Percentiles rank a stretch among this genome's conserved stretches.
phyloP scores from a whole-genome alignment of 2,888 invertebrate species.

The Globia sparganii region DNA sequence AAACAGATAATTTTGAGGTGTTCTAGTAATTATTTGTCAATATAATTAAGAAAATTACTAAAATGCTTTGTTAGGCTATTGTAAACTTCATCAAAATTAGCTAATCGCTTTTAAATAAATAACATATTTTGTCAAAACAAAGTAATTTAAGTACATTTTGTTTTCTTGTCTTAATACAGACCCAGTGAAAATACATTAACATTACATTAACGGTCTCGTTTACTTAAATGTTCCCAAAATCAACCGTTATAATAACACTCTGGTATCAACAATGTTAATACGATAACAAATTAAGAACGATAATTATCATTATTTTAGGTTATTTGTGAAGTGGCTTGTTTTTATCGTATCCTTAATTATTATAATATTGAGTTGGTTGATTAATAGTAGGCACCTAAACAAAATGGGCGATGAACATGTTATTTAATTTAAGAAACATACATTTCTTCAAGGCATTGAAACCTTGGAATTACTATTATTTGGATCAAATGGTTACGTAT shows the following conservation, averaged over 20 bases:
- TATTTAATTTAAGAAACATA: neutral
- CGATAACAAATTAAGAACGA: slow-evolving; percentile 5
- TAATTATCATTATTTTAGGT: neutral
- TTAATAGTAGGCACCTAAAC: neutral
- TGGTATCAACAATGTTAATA: neutral
- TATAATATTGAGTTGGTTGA: neutral
- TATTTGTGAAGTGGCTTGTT: neutral
- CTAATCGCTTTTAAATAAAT: neutral
- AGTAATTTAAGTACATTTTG: neutral
- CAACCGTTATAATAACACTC: neutral
- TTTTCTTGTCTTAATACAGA: neutral
- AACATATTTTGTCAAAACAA: neutral
- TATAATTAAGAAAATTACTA: neutral
- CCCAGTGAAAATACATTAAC: neutral
- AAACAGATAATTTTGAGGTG: neutral
- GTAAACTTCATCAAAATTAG: slow-evolving; percentile 9
- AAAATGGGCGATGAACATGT: slow-evolving; percentile 1
- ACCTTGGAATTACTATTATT: slow-evolving; percentile 49
- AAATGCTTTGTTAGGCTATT: neutral
- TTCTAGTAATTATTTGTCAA: slow-evolving; percentile 17
- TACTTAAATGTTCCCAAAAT: neutral
- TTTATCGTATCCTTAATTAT: slow-evolving; percentile 1
- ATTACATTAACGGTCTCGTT: slow-evolving; percentile 4
- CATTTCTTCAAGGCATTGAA: slow-evolving; percentile 33
- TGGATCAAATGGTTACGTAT: slow-evolving; percentile 14